A percentile compares a stretch with the other conserved stretches of the same genome.
Evolutionary conservation across 2,113 vertebrate species (phyloP).

Genomic region (Chascanopsetta lugubris): DNA sequence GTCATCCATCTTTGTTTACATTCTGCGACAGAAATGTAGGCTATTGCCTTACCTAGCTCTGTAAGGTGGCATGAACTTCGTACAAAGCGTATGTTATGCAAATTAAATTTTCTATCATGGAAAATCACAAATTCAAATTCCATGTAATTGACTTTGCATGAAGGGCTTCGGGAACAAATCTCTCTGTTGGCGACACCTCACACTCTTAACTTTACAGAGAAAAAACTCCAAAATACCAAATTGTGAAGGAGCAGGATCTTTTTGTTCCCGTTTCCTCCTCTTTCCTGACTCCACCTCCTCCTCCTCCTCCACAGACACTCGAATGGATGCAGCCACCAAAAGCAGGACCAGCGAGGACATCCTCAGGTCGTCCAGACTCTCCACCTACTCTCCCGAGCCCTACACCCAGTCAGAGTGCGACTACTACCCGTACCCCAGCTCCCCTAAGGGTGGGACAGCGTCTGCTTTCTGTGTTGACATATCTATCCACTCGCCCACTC

Average conservation of each 20-base stretch:
- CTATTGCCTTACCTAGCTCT: too few relatives aligned
- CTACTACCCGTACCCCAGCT: conserved; percentile 90
- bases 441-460: conserved; percentile 89
- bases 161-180: too few relatives aligned
- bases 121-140: too few relatives aligned
- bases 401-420: conserved; percentile 89
- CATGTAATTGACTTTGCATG: too few relatives aligned
- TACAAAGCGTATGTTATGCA: too few relatives aligned
- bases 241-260: not conserved
- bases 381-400: conserved; percentile 90
- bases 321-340: conserved; percentile 86
- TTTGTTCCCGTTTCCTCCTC: not conserved
- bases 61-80: too few relatives aligned
- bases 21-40: too few relatives aligned
- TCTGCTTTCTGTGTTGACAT: conserved; percentile 43
- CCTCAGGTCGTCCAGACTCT: conserved; percentile 89
- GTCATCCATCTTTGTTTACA: too few relatives aligned
- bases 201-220: too few relatives aligned
- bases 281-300: not conserved
- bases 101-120: too few relatives aligned
- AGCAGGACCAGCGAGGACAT: conserved; percentile 98
- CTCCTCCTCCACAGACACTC: conserved; percentile 80
- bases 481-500: conserved; percentile 28
- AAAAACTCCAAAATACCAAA: not conserved
- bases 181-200: too few relatives aligned